Percentiles rank a stretch among this genome's conserved stretches.
phyloP scores from a whole-genome alignment of 2,888 invertebrate genomes.

The Volucella zonaria region DNA sequence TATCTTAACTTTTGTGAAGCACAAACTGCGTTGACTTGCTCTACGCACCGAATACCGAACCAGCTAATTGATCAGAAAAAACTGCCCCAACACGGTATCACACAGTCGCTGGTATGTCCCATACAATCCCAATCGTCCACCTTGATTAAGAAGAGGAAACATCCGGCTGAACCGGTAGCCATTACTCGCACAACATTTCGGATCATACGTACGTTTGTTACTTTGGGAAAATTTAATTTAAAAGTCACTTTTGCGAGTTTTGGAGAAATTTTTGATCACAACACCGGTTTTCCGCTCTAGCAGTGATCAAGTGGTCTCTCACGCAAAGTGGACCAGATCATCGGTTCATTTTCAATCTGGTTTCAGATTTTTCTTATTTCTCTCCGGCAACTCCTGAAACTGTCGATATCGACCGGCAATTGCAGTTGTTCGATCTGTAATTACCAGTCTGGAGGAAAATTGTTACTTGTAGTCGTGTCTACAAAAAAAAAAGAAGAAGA shows the following conservation, averaged over 20 bases:
- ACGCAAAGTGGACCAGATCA: conserved; percentile 67
- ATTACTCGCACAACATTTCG: background rate
- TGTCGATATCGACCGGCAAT: conserved; percentile 24
- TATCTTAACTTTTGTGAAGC: background rate
- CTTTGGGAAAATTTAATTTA: conserved; percentile 46
- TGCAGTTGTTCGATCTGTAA: conserved; percentile 54
- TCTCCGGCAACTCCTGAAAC: conserved; percentile 29
- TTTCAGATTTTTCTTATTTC: conserved; percentile 48
- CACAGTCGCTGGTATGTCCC: background rate
- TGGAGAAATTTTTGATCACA: conserved; percentile 61
- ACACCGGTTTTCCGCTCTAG: conserved; percentile 31
- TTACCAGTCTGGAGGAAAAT: conserved; percentile 54
- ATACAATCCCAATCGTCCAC: conserved; percentile 7
- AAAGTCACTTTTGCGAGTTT: conserved; percentile 56
- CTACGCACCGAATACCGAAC: conserved; percentile 4
- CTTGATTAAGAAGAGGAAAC: background rate
- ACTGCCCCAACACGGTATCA: conserved; percentile 35
- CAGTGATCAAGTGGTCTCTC: background rate
- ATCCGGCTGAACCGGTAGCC: conserved; percentile 56
- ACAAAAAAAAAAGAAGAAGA: conserved; percentile 37
- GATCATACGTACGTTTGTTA: conserved; percentile 38
- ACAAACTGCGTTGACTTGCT: background rate
- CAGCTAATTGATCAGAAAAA: conserved; percentile 29
- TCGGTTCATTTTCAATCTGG: conserved; percentile 56
- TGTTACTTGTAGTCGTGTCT: background rate